Conservation (phyloP, 2,888 invertebrate genomes). For the Tenodera sinensis region DNA sequence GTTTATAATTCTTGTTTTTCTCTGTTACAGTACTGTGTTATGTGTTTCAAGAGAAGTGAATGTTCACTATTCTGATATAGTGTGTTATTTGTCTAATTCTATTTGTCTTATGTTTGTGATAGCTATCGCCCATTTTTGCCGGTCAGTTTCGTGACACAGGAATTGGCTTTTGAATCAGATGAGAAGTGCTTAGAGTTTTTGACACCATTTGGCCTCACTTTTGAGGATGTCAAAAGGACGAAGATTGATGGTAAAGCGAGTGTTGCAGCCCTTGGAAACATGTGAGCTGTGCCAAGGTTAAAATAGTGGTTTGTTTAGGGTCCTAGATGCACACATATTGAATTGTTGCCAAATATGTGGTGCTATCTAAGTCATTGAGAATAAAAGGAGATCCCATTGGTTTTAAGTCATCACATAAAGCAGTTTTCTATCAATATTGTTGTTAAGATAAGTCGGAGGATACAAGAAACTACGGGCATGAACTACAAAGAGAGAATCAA, state of each 20-base stretch:
- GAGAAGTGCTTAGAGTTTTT: constrained; percentile 87
- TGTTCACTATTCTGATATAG: not conserved
- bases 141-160: constrained; percentile 78
- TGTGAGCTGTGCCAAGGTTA: not conserved
- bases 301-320: not conserved
- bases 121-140: constrained; percentile 93
- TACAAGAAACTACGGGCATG: not conserved
- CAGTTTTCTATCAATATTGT: not conserved
- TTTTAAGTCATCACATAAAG: not conserved
- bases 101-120: constrained; percentile 45
- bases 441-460: not conserved
- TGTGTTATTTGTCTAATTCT: constrained; percentile 48
- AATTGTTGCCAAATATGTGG: not conserved
- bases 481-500: not conserved
- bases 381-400: not conserved
- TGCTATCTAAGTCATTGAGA: not conserved
- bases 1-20: constrained; percentile 3
- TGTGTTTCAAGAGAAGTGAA: not conserved
- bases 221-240: constrained; percentile 64
- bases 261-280: constrained; percentile 39
- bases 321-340: not conserved
- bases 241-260: constrained; percentile 90
- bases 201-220: constrained; percentile 72
- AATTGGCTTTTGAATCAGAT: constrained; percentile 81
- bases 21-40: constrained; percentile 15